Percentiles rank a stretch among this genome's conserved stretches.
These are phyloP conservation scores for Hyperoplus lanceolatus DNA, from an alignment of 2,797 vertebrate genomes.

Conservation along the genomic window DNA sequence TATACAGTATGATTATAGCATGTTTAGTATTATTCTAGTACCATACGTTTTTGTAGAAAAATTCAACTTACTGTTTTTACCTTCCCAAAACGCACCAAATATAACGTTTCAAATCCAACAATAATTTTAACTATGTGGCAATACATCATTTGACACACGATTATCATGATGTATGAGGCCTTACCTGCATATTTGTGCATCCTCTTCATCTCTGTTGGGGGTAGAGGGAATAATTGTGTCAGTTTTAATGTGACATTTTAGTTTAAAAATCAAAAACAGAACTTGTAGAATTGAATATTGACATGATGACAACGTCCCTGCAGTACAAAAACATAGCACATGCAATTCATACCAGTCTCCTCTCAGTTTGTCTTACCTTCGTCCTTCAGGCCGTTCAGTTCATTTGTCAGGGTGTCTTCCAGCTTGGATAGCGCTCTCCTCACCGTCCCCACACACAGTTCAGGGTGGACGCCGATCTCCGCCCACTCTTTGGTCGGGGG, in stretches of 20 bases:
- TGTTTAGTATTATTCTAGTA: not conserved
- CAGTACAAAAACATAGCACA: not conserved
- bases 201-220: slow-evolving; percentile 76
- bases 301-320: not conserved
- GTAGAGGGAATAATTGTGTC: not conserved
- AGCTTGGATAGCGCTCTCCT: slow-evolving; percentile 69
- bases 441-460: slow-evolving; percentile 67
- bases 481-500: slow-evolving; percentile 66
- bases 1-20: not conserved
- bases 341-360: not conserved
- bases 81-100: not conserved
- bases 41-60: too few relatives aligned
- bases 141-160: not conserved
- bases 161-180: not conserved
- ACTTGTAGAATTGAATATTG: not conserved
- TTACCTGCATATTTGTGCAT: slow-evolving; percentile 79
- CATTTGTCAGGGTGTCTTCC: slow-evolving; percentile 37
- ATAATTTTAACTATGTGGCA: not conserved
- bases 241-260: not conserved
- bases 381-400: slow-evolving; percentile 65
- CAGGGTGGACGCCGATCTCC: slow-evolving; percentile 61
- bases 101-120: not conserved
- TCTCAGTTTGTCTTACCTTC: slow-evolving; percentile 59
- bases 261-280: too few relatives aligned
- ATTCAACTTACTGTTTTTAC: too few relatives aligned